A percentile compares a stretch with the other conserved stretches of the same genome.
Evolutionary conservation across 2,113 vertebrate genomes (phyloP).

Genomic region (Malurus melanocephalus): DNA sequence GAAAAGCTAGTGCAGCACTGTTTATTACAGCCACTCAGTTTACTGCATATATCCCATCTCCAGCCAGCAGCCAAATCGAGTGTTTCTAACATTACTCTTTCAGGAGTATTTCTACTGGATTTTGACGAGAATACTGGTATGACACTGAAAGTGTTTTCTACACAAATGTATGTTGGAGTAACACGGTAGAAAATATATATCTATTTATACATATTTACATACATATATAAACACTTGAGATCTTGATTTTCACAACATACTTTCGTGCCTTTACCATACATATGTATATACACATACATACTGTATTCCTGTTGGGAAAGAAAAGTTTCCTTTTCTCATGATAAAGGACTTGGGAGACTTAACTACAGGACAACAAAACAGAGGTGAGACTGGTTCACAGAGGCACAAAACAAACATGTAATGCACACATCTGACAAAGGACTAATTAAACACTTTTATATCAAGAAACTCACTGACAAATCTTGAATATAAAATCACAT

Average conservation of each 20-base stretch:
- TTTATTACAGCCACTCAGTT: not conserved
- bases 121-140: not conserved
- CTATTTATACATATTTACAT: not conserved
- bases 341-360: not conserved
- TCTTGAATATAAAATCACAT: not conserved
- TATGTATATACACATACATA: accelerated
- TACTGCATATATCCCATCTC: not conserved
- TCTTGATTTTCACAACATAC: not conserved
- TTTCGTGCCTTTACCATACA: not conserved
- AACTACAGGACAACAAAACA: not conserved
- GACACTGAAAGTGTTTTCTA: not conserved
- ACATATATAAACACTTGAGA: not conserved
- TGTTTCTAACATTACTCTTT: not conserved
- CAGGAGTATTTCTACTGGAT: not conserved
- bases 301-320: not conserved
- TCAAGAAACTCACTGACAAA: not conserved
- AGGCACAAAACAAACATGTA: accelerated
- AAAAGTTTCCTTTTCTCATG: not conserved
- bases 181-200: not conserved
- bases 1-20: not conserved
- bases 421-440: not conserved
- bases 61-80: not conserved
- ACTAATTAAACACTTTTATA: not conserved
- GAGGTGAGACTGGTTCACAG: not conserved
- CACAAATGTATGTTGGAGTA: not conserved